Evolutionary conservation across 2,888 invertebrate species (phyloP).

Genomic region (Diarsia brunnea): DNA sequence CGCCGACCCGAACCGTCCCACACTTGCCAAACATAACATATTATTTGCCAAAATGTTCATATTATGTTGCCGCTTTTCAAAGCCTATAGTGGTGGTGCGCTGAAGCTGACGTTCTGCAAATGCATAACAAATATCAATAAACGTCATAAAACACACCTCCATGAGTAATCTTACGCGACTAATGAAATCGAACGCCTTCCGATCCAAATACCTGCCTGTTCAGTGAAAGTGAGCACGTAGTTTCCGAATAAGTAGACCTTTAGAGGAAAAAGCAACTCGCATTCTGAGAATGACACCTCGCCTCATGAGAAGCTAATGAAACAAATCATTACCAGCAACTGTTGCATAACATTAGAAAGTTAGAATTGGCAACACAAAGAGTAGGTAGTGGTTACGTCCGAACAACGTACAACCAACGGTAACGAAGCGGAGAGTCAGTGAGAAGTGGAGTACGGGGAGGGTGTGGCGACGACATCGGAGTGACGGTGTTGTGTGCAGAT

Average conservation of each 20-base stretch:
- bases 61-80: constrained; percentile 88
- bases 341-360: constrained; percentile 68
- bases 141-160: constrained; percentile 59
- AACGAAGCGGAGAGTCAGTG: constrained; percentile 87
- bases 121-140: constrained; percentile 49
- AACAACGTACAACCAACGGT: constrained; percentile 66
- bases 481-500: constrained; percentile 90
- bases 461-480: constrained; percentile 85
- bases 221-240: constrained; percentile 70
- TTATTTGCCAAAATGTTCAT: constrained; percentile 85
- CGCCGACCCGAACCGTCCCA: constrained; percentile 79
- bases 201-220: constrained; percentile 60
- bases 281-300: constrained; percentile 53
- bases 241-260: constrained; percentile 61
- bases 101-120: constrained; percentile 74
- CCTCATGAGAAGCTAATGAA: constrained; percentile 55
- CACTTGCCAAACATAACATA: constrained; percentile 77
- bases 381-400: constrained; percentile 67
- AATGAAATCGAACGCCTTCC: constrained; percentile 55
- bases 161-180: constrained; percentile 54
- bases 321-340: constrained; percentile 50
- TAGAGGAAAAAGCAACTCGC: constrained; percentile 60
- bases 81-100: constrained; percentile 84
- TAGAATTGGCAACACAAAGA: constrained; percentile 65
- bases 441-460: constrained; percentile 89